A percentile compares a stretch with the other conserved stretches of the same genome.
These are phyloP conservation scores for Tyria jacobaeae DNA, from an alignment of 2,888 invertebrate genomes.

Conservation along the genomic window DNA sequence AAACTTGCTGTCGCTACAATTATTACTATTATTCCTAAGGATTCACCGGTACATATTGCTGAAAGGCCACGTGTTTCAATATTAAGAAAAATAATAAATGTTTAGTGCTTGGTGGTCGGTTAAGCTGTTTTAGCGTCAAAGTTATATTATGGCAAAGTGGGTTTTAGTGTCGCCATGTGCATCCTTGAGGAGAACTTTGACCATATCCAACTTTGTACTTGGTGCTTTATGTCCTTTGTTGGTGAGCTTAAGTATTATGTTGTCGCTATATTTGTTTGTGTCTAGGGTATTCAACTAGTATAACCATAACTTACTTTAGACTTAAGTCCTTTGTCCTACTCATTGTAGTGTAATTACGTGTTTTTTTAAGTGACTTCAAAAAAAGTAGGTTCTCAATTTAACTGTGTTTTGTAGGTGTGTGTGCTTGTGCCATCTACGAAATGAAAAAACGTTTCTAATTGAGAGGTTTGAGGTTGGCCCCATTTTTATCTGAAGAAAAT, in stretches of 20 bases:
- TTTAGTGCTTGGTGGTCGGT: constrained; percentile 55
- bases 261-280: constrained; percentile 46
- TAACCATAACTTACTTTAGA: constrained; percentile 21
- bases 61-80: constrained; percentile 44
- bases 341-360: constrained; percentile 39
- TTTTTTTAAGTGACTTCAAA: too few species aligned
- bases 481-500: too few species aligned
- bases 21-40: too few species aligned
- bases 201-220: constrained; percentile 75
- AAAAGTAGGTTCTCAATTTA: too few species aligned
- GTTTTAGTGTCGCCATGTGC: constrained; percentile 75
- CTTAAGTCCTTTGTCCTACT: constrained; percentile 9
- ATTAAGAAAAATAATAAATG: constrained; percentile 63
- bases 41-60: neutral
- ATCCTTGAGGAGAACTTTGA: constrained; percentile 73
- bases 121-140: constrained; percentile 69
- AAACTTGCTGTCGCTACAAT: too few species aligned
- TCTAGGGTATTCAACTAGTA: constrained; percentile 24
- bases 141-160: constrained; percentile 72
- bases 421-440: constrained; percentile 10
- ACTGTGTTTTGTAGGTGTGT: constrained; percentile 1
- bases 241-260: constrained; percentile 53
- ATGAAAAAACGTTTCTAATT: too few species aligned
- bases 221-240: constrained; percentile 60
- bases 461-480: too few species aligned